phyloP scores from a whole-genome alignment of 2,888 invertebrate species.

The Pycnomerus fuliginosus region DNA sequence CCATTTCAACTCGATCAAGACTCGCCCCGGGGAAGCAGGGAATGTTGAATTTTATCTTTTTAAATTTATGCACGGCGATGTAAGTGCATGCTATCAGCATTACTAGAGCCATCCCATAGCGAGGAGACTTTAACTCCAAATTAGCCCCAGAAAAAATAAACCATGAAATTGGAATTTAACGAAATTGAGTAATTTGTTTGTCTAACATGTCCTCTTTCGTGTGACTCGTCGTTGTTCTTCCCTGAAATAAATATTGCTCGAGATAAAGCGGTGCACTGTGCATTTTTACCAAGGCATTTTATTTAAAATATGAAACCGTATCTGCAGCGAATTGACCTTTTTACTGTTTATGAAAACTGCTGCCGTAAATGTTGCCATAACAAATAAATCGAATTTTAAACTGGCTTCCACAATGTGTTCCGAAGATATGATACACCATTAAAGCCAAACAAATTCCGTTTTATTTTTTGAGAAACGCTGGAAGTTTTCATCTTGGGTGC shows the following conservation, averaged over 20 bases:
- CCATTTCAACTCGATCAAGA: conserved; percentile 30
- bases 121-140: conserved; percentile 22
- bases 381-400: too few species aligned
- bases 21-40: conserved; percentile 29
- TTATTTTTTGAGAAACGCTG: too few species aligned
- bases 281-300: conserved; percentile 19
- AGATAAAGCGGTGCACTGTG: conserved; percentile 18
- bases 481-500: too few species aligned
- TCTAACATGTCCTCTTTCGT: conserved; percentile 19
- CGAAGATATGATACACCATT: too few species aligned
- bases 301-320: conserved; percentile 23
- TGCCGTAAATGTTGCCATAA: too few species aligned
- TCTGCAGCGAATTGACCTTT: conserved; percentile 21
- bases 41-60: conserved; percentile 31
- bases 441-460: too few species aligned
- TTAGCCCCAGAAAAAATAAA: conserved; percentile 16
- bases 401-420: too few species aligned
- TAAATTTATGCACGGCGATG: conserved; percentile 36
- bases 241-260: too few species aligned
- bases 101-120: conserved; percentile 25
- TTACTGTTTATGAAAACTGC: conserved; percentile 16
- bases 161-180: conserved; percentile 14
- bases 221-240: conserved; percentile 3
- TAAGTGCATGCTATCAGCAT: conserved; percentile 32
- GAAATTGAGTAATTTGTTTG: conserved; percentile 24